phyloP scores from a whole-genome alignment of 2,888 invertebrate genomes.

The Ecdyonurus torrentis region DNA sequence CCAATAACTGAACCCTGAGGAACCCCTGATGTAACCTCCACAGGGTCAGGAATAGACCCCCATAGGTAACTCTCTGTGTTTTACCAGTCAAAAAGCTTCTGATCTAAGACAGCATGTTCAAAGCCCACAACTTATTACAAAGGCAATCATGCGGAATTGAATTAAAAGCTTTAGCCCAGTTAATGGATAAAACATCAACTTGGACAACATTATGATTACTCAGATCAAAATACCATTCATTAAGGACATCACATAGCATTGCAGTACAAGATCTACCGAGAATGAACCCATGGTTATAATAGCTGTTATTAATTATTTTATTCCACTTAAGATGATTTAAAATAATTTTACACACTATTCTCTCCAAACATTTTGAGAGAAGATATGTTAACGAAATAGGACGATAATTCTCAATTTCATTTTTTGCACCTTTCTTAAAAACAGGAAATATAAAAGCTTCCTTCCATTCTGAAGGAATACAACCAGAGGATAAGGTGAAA shows the following conservation, averaged over 20 bases:
- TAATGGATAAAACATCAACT: background rate
- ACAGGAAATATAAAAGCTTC: background rate
- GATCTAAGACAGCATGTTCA: background rate
- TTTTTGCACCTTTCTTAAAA: background rate
- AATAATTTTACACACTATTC: background rate
- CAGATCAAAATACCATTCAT: background rate
- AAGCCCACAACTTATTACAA: background rate
- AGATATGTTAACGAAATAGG: background rate
- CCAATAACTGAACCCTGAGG: background rate
- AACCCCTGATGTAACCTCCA: background rate
- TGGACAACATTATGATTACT: background rate
- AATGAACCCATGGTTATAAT: background rate
- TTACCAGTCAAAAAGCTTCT: background rate
- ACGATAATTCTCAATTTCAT: background rate
- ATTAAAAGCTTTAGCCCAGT: background rate
- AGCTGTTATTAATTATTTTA: background rate
- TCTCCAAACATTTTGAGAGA: background rate
- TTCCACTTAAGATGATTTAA: background rate
- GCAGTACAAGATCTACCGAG: background rate
- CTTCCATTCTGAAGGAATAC: background rate
- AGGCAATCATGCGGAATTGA: background rate
- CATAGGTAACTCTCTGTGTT: background rate
- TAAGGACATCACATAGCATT: background rate
- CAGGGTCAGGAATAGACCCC: background rate
- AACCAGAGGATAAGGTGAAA: background rate